These are phyloP conservation scores for Pollachius pollachius DNA, from an alignment of 2,113 vertebrate genomes.

Conservation along the genomic window DNA sequence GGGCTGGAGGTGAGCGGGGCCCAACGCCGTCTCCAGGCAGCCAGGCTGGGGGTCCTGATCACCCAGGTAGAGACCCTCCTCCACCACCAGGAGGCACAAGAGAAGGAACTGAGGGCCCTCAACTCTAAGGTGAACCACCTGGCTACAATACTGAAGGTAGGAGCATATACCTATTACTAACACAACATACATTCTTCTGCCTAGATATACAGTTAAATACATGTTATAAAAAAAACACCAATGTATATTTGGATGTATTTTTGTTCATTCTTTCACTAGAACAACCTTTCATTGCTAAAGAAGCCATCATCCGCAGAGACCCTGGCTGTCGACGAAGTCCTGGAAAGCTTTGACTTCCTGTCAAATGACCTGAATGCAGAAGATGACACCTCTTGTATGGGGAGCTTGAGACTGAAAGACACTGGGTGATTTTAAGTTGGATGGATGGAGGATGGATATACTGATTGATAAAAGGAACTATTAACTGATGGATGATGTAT, in stretches of 20 bases:
- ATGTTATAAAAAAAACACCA: neutral
- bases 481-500: neutral
- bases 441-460: neutral
- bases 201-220: no score
- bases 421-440: constrained; percentile 67
- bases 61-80: constrained; percentile 75
- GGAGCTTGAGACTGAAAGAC: constrained; percentile 77
- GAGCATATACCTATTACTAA: neutral
- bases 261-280: constrained; percentile 51
- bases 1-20: constrained; percentile 11
- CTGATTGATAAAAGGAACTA: neutral
- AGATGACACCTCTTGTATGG: constrained; percentile 79
- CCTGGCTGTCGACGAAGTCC: constrained; percentile 85
- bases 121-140: constrained; percentile 76
- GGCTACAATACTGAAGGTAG: constrained; percentile 82
- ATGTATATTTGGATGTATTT: neutral
- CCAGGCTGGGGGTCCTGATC: constrained; percentile 61
- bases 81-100: constrained; percentile 4
- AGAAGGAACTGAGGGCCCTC: constrained; percentile 69
- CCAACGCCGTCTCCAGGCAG: constrained; percentile 40
- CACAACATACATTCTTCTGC: neutral
- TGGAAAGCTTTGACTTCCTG: constrained; percentile 92
- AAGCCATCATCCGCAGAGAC: constrained; percentile 78
- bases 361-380: constrained; percentile 80
- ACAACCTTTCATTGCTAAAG: constrained; percentile 56